Base-by-base conservation (phyloP, 2,797 vertebrate genomes). In the Heterohyrax brucei region DNA sequence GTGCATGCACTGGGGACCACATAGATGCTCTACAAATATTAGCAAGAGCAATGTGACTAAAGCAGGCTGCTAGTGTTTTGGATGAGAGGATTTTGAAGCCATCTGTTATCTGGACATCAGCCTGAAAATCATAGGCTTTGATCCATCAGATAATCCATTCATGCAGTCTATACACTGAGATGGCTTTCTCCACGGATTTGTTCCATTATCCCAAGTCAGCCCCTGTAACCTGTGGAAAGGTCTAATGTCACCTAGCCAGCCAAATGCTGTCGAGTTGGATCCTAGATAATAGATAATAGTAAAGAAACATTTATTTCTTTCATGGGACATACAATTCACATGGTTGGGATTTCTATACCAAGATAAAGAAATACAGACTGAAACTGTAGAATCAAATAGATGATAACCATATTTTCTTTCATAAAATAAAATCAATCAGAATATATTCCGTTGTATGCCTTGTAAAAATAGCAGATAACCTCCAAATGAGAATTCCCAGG, bases 61-160 rank as follows among this genome's bases (percentile, higher is more conserved):
- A 98, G 96, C 96, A 98, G 98, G 94, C 96, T 97, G 97, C 97
- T 96, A 95, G 97, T 96, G 97, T 98, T 98, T 97, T 97, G 95
- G 97, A 97, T 98, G 96, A 97, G 80, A 97, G 96, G 97, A 97
- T 95, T 98, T 97, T 97, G 97, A 98, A 98, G 98, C 98, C 98
- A 98, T 98, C 98, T 98, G 98, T 97, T 98, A 98, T 97, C 98
- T 98, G 97, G 98, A 98, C 98, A 98, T 98, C 98, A 98, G 98
- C 98, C 98, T 98, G 87, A 97, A 97, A 98, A 98, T 97, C 98
- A 89, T 95, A 98, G 96, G 89, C 97, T 97, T 97, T 94, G n/a
- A 97, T 98, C 96, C 97, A 97, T 98, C 96, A 94, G 93, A 85
- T 97, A 97, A 98, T 97, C 97, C 97, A 92, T 96, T 98, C 98